These are phyloP conservation scores for Laticauda laticaudata DNA, from an alignment of 2,113 vertebrate genomes.

Conservation along the genomic window DNA sequence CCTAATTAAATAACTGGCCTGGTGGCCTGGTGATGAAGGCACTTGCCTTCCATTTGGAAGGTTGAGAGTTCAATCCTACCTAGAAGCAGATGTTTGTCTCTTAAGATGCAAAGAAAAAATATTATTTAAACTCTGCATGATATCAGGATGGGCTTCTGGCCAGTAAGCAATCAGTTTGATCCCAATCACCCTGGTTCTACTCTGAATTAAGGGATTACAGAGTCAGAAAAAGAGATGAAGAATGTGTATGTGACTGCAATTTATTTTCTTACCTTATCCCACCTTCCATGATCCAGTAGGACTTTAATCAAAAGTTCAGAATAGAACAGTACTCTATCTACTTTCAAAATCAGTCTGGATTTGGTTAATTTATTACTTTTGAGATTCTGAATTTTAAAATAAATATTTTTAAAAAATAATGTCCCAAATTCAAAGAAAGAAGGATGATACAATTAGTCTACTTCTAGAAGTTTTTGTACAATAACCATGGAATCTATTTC, in stretches of 20 bases:
- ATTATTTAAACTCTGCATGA: no score
- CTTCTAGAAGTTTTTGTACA: background rate
- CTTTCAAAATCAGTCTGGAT: background rate
- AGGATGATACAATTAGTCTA: background rate
- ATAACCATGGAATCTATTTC: background rate
- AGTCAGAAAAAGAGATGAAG: background rate
- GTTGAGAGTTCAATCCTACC: no score
- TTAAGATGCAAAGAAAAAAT: no score
- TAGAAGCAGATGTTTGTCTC: no score
- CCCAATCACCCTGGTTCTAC: background rate
- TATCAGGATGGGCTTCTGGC: background rate
- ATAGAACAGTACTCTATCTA: no score
- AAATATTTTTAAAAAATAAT: background rate
- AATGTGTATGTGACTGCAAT: constrained; percentile 14
- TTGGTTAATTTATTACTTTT: background rate
- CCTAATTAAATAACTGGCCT: constrained; percentile 39
- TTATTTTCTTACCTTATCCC: constrained; percentile 21
- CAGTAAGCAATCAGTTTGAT: background rate
- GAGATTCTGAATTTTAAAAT: background rate
- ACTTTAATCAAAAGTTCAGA: no score
- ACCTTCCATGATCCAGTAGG: background rate
- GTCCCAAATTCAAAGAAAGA: background rate
- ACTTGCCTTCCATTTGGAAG: no score
- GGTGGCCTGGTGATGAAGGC: no score
- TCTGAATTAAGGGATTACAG: background rate